Conservation (phyloP, 2,888 invertebrate species). For the Lepidocyrtoides sp. region DNA sequence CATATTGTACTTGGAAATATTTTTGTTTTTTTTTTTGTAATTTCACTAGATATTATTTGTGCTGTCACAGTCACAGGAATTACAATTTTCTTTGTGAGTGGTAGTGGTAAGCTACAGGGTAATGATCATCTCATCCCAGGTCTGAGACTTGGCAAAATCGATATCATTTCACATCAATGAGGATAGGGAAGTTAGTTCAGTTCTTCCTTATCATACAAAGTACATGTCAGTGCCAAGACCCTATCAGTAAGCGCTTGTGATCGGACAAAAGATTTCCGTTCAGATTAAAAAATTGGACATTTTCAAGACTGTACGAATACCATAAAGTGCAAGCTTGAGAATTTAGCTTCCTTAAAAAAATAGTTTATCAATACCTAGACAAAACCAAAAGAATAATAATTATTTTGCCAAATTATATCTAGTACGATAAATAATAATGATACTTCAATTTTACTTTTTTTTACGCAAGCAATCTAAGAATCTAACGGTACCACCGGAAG, state of each 20-base stretch:
- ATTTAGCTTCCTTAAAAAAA: not conserved
- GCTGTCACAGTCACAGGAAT: not conserved
- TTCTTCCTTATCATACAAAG: constrained; percentile 6
- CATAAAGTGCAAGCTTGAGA: not conserved
- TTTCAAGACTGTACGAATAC: not conserved
- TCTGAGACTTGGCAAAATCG: not conserved
- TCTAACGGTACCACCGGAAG: constrained; percentile 17
- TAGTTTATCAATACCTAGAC: not conserved
- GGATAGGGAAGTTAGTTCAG: constrained; percentile 13
- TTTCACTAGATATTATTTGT: not conserved
- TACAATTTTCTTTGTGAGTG: not conserved
- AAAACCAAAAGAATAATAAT: not conserved
- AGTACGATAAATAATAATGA: not conserved
- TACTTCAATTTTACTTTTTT: not conserved
- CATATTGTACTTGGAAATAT: too few relatives aligned
- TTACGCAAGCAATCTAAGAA: not conserved
- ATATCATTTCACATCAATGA: not conserved
- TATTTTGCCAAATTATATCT: not conserved
- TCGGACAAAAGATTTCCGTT: not conserved
- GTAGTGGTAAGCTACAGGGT: too few relatives aligned
- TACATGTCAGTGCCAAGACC: constrained; percentile 59
- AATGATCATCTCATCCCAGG: not conserved
- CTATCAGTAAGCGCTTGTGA: not conserved
- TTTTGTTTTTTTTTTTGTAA: too few relatives aligned
- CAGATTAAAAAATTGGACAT: not conserved